These are phyloP conservation scores for Stegastes partitus DNA, from an alignment of 2,113 vertebrate genomes.

Conservation along the genomic window DNA sequence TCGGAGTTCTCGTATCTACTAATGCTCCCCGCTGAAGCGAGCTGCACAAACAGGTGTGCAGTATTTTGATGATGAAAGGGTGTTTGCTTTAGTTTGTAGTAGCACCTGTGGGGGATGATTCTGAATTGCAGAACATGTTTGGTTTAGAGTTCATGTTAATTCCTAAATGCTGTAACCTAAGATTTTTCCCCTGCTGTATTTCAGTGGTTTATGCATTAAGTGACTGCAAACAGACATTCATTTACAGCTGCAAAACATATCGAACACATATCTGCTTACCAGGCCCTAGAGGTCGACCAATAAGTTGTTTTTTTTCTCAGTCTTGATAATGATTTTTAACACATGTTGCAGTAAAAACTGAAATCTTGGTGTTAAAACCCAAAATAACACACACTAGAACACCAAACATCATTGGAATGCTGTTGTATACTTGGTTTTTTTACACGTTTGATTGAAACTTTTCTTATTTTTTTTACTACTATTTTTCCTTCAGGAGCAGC, in stretches of 20 bases:
- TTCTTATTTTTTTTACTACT: too few species aligned
- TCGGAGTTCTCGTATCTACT: constrained; percentile 20
- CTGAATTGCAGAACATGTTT: constrained; percentile 2
- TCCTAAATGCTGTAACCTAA: neutral
- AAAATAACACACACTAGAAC: too few species aligned
- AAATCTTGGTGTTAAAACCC: too few species aligned
- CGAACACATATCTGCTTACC: neutral
- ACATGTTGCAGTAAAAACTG: too few species aligned
- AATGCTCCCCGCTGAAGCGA: neutral
- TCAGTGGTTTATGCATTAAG: neutral
- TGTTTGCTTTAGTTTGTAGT: constrained; percentile 11
- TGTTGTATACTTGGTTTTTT: too few species aligned
- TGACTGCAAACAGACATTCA: neutral
- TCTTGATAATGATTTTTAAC: too few species aligned
- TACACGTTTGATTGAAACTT: too few species aligned
- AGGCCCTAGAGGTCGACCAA: too few species aligned
- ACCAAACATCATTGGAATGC: too few species aligned
- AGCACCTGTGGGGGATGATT: neutral
- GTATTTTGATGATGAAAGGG: constrained; percentile 23
- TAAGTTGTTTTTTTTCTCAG: too few species aligned
- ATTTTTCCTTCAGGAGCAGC: too few species aligned
- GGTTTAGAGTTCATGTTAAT: neutral
- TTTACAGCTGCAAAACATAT: neutral
- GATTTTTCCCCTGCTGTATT: neutral
- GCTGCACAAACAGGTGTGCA: neutral